Evolutionary conservation across 2,113 vertebrate genomes (phyloP), one percentile per base, ranked within the genome.

Genomic region (Micromys minutus): DNA sequence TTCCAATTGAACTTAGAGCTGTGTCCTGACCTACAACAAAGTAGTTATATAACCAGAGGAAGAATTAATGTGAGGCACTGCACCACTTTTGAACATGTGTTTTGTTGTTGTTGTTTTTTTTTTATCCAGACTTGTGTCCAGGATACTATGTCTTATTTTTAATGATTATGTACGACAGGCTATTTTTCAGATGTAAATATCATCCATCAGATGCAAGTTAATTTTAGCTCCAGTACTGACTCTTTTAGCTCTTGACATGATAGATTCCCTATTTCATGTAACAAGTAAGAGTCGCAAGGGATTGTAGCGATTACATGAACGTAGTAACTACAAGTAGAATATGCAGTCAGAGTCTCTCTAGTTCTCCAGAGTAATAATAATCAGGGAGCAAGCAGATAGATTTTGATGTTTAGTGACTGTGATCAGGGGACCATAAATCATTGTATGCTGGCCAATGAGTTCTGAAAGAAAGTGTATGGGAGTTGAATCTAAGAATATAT

Each of bases 1-100:
- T 72, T 45, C 31, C 26, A 19, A 65, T 55, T 55, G 5, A 24
- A 90, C 36, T 84, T 15, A 16, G 31, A 8, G 10, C 47, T n/a
- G 6, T 13, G 3, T 3, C 19, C 76, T 90, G n/a, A 26, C 8
- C 45, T 74, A 39, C 7, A n/a, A 7, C 24, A 7, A 7, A 65
- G 26, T 3, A 22, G 55, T 74, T 71, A n/a, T 3, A 61, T 26
- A 45, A 45, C 83, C 15, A 19, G 57, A 12, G 10, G 29, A 83
- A 24, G 3, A 9, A 22, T 34, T 45, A 45, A 21, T 45, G n/a
- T 13, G n/a, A 13, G 34, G 5, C 7, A 55, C 0, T 29, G 1
- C 21, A 34, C 42, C n/a, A n/a, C 34, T 12, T 65, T 21, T 12
- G 12, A 72, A 3, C 52, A 11, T 72, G 8, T 42, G 2, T 3